A percentile compares a stretch with the other conserved stretches of the same genome.
Conservation (phyloP, 2,113 vertebrate species). For the Albula goreensis region DNA sequence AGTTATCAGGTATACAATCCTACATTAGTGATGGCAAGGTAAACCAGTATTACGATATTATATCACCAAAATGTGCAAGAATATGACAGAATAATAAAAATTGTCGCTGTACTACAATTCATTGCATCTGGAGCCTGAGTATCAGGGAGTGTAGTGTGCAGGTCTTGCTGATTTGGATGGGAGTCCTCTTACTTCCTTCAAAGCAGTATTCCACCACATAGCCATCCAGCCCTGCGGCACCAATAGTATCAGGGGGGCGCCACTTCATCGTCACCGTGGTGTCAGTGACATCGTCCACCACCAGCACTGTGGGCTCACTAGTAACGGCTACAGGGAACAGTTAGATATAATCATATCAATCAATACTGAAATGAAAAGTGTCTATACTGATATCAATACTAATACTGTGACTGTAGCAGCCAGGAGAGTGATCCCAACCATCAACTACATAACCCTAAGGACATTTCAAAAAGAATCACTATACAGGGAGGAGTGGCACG, state of each 20-base stretch:
- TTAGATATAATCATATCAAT: background rate
- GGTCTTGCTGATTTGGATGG: background rate
- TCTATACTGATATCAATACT: background rate
- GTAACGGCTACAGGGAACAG: conserved; percentile 80
- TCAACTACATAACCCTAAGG: too few relatives aligned
- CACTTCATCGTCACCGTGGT: conserved; percentile 89
- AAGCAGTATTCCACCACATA: conserved; percentile 93
- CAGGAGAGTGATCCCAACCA: too few relatives aligned
- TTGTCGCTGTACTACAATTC: background rate
- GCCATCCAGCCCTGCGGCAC: conserved; percentile 92
- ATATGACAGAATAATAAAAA: background rate
- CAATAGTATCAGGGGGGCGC: conserved; percentile 95
- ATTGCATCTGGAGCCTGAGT: background rate
- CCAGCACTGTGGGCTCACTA: conserved; percentile 90
- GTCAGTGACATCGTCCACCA: conserved; percentile 90
- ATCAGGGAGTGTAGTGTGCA: background rate
- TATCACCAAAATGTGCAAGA: background rate
- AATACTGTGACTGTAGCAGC: too few relatives aligned
- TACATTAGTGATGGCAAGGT: background rate
- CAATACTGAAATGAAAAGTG: background rate
- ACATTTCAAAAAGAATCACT: too few relatives aligned
- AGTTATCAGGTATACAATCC: background rate
- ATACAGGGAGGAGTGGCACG: too few relatives aligned
- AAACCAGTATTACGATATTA: too few relatives aligned
- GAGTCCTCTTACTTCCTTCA: conserved; percentile 88